Evolutionary conservation across 2,888 invertebrate species (phyloP).

Genomic region (Folsomia manolachei): DNA sequence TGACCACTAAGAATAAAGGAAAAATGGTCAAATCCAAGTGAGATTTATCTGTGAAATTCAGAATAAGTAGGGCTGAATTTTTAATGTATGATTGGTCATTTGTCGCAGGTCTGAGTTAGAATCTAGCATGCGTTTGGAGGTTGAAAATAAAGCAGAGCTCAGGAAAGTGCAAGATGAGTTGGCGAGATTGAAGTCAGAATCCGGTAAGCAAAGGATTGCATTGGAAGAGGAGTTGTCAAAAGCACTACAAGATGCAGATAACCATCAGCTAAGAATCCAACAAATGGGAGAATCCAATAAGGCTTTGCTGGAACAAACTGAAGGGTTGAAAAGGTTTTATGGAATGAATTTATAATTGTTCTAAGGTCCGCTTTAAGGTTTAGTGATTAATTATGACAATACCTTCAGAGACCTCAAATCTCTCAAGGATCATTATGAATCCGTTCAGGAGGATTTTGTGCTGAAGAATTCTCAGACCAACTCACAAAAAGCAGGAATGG

Average conservation of each 20-base stretch:
- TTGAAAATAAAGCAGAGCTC: constrained; percentile 45
- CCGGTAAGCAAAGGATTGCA: constrained; percentile 55
- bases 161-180: constrained; percentile 48
- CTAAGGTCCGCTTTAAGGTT: too few species aligned
- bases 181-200: constrained; percentile 44
- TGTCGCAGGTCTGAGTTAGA: neutral
- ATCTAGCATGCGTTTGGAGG: constrained; percentile 18
- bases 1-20: constrained; percentile 64
- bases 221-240: constrained; percentile 66
- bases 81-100: too few species aligned
- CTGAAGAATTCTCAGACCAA: constrained; percentile 76
- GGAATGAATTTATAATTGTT: too few species aligned
- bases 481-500: constrained; percentile 75
- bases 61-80: too few species aligned
- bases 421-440: constrained; percentile 75
- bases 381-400: too few species aligned
- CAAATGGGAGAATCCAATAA: constrained; percentile 49
- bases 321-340: constrained; percentile 39
- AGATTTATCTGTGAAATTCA: constrained; percentile 51
- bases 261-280: constrained; percentile 53
- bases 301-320: constrained; percentile 41
- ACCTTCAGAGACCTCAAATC: constrained; percentile 38
- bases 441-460: constrained; percentile 79
- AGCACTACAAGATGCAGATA: constrained; percentile 72
- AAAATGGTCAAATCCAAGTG: constrained; percentile 64